phyloP scores from a whole-genome alignment of 2,888 invertebrate species.

The Apamea sordens region DNA sequence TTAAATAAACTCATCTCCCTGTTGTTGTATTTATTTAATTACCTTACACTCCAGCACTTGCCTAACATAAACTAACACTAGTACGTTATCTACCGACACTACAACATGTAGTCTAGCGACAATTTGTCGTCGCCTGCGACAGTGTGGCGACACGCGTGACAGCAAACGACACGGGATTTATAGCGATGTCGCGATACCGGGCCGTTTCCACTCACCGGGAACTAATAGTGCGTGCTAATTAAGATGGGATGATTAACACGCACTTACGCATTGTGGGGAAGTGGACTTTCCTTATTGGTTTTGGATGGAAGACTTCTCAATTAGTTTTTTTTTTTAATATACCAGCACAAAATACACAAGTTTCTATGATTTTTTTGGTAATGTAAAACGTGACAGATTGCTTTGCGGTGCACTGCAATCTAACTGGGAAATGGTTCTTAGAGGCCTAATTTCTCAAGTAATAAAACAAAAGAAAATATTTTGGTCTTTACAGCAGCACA shows the following conservation, averaged over 20 bases:
- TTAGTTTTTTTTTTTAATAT: not conserved
- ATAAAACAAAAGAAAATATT: not conserved
- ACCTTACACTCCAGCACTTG: not conserved
- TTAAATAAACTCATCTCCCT: not conserved
- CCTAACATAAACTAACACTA: slow-evolving; percentile 20
- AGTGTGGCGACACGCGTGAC: slow-evolving; percentile 45
- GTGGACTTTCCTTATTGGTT: not conserved
- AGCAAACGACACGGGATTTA: slow-evolving; percentile 57
- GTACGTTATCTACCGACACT: slow-evolving; percentile 2
- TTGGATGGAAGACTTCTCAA: not conserved
- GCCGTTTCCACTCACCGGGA: slow-evolving; percentile 14
- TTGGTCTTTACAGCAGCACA: not conserved
- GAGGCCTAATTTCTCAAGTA: not conserved
- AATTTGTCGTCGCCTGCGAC: slow-evolving; percentile 54
- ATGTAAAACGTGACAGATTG: not conserved
- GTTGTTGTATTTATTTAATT: not conserved
- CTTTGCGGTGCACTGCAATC: not conserved
- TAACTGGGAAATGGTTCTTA: not conserved
- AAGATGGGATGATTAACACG: slow-evolving; percentile 55
- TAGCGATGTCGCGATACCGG: slow-evolving; percentile 46
- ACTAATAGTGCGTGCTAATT: slow-evolving; percentile 53
- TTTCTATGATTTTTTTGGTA: not conserved
- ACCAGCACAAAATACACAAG: not conserved
- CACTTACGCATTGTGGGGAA: slow-evolving; percentile 13
- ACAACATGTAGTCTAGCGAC: slow-evolving; percentile 36